phyloP scores from a whole-genome alignment of 2,888 invertebrate genomes.

The Calliphora vomitoria region DNA sequence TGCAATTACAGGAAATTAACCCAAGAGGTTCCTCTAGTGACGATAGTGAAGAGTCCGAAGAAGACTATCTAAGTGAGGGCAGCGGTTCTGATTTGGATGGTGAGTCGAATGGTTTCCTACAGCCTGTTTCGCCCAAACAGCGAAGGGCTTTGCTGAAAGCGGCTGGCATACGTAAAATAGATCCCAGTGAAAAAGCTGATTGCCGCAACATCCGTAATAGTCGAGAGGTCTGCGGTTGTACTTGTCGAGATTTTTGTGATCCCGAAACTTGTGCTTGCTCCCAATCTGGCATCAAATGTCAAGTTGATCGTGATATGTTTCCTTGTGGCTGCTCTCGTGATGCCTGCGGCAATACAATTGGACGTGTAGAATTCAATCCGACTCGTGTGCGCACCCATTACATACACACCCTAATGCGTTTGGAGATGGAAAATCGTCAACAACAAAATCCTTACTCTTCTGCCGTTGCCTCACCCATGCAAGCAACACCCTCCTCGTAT shows the following conservation, averaged over 20 bases:
- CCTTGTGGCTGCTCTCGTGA: conserved; percentile 98
- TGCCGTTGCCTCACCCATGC: conserved; percentile 53
- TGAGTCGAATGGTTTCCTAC: conserved; percentile 95
- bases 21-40: conserved; percentile 88
- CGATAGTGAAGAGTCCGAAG: conserved; percentile 94
- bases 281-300: conserved; percentile 97
- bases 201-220: conserved; percentile 96
- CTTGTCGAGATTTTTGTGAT: conserved; percentile 96
- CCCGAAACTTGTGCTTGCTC: conserved; percentile 98
- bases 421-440: conserved; percentile 91
- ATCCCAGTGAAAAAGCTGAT: conserved; percentile 96
- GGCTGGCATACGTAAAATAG: conserved; percentile 97
- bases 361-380: conserved; percentile 98
- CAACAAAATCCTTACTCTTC: conserved; percentile 83
- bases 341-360: conserved; percentile 95
- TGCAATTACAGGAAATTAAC: conserved; percentile 87
- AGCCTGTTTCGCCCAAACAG: conserved; percentile 96
- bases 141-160: conserved; percentile 93
- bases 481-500: conserved; percentile 76
- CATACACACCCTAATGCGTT: conserved; percentile 97
- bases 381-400: conserved; percentile 98
- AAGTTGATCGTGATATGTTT: conserved; percentile 97
- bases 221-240: conserved; percentile 96
- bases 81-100: conserved; percentile 94
- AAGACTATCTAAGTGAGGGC: conserved; percentile 88